Evolutionary conservation across 2,888 invertebrate genomes (phyloP).

Genomic region (Pseudoips prasinana): DNA sequence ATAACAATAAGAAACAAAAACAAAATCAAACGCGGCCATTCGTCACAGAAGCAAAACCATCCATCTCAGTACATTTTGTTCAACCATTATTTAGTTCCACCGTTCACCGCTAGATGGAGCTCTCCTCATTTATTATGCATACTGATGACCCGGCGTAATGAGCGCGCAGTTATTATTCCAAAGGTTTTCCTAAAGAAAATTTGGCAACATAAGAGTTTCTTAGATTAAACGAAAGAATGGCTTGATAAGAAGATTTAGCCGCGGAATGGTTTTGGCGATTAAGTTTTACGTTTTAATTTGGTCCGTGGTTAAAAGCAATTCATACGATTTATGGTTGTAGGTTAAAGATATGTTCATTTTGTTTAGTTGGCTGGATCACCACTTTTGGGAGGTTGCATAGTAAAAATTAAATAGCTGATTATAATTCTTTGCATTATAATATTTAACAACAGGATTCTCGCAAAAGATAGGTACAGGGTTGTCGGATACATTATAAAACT

Average conservation of each 20-base stretch:
- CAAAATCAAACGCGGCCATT: conserved; percentile 38
- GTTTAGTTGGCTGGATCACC: neutral
- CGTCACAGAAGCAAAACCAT: conserved; percentile 47
- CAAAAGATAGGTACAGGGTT: no score
- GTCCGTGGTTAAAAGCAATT: no score
- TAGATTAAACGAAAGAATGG: conserved; percentile 62
- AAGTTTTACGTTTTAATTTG: conserved; percentile 31
- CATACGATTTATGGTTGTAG: conserved; percentile 9
- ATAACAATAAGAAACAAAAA: conserved; percentile 32
- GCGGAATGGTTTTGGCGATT: conserved; percentile 31
- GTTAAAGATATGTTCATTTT: neutral
- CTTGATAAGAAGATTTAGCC: conserved; percentile 50
- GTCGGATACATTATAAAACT: no score
- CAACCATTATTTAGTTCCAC: conserved; percentile 59
- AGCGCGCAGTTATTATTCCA: conserved; percentile 55
- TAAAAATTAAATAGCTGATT: neutral
- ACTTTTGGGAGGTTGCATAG: no score
- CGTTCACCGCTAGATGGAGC: conserved; percentile 66
- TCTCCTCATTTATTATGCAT: conserved; percentile 88
- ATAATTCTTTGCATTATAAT: no score
- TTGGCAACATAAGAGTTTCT: conserved; percentile 57
- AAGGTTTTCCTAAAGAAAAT: conserved; percentile 62
- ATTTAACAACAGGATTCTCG: no score
- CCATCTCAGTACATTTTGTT: conserved; percentile 49
- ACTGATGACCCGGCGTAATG: conserved; percentile 88